Conservation (phyloP, 2,888 invertebrate genomes). For the Tricholauxania praeusta region DNA sequence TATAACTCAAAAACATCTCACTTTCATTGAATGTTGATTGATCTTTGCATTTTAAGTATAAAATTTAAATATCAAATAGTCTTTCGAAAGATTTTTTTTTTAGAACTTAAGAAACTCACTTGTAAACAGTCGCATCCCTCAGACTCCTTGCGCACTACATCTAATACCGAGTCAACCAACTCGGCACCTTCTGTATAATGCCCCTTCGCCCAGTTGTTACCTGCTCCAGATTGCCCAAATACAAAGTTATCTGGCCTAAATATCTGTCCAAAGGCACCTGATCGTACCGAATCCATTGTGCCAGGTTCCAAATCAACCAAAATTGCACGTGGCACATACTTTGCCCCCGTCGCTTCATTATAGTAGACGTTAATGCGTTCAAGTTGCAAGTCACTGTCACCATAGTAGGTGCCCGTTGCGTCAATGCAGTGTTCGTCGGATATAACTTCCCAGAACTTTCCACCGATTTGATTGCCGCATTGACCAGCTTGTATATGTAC, state of each 20-base stretch:
- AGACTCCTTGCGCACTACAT: slow-evolving; percentile 87
- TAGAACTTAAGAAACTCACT: slow-evolving; percentile 45
- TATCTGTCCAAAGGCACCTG: slow-evolving; percentile 93
- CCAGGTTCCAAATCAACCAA: slow-evolving; percentile 96
- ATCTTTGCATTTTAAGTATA: no score
- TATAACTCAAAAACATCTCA: not conserved
- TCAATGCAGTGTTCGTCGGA: slow-evolving; percentile 96
- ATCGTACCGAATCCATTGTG: slow-evolving; percentile 97
- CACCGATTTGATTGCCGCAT: slow-evolving; percentile 97
- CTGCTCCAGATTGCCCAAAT: slow-evolving; percentile 88
- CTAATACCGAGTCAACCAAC: slow-evolving; percentile 86
- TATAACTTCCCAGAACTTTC: slow-evolving; percentile 97
- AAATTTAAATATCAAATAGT: not conserved
- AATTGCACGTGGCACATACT: slow-evolving; percentile 94
- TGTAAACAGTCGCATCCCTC: slow-evolving; percentile 93
- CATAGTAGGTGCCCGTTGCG: slow-evolving; percentile 90
- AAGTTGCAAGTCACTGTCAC: slow-evolving; percentile 91
- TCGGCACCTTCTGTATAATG: slow-evolving; percentile 95
- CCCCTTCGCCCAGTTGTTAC: slow-evolving; percentile 91
- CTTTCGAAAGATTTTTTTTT: not conserved
- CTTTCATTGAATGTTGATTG: not conserved
- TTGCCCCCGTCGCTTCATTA: slow-evolving; percentile 93
- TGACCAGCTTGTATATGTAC: slow-evolving; percentile 95
- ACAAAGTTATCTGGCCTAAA: slow-evolving; percentile 97
- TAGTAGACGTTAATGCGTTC: slow-evolving; percentile 97